Evolutionary conservation across 2,888 invertebrate species (phyloP).

Genomic region (Pristionchus entomophagus): DNA sequence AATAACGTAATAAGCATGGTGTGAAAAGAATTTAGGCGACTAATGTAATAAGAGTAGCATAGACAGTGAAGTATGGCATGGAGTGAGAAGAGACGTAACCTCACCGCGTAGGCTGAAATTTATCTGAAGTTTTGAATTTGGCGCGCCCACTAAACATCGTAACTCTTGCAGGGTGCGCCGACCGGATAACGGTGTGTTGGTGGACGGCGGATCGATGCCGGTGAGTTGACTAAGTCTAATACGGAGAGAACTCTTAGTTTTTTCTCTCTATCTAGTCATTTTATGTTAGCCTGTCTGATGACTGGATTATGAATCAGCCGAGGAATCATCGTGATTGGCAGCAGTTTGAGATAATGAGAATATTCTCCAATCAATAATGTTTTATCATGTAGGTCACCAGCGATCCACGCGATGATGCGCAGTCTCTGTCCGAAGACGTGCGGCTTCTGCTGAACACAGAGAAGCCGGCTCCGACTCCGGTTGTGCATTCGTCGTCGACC

Average conservation of each 20-base stretch:
- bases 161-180: slow-evolving; percentile 65
- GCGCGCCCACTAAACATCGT: not conserved
- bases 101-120: not conserved
- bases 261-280: not conserved
- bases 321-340: too few relatives aligned
- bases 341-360: too few relatives aligned
- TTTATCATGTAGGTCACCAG: slow-evolving; percentile 60
- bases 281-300: too few relatives aligned
- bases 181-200: slow-evolving; percentile 75
- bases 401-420: slow-evolving; percentile 73
- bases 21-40: not conserved
- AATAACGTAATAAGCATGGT: slow-evolving; percentile 37
- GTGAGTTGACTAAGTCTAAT: too few relatives aligned
- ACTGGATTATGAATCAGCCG: too few relatives aligned
- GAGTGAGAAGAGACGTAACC: slow-evolving; percentile 19
- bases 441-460: slow-evolving; percentile 66
- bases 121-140: not conserved
- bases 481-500: not conserved
- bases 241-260: too few relatives aligned
- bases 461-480: not conserved
- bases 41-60: slow-evolving; percentile 20
- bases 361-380: not conserved
- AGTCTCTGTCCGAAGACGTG: slow-evolving; percentile 74
- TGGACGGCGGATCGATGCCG: slow-evolving; percentile 75
- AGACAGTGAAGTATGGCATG: not conserved